Percentiles rank a stretch among this genome's conserved stretches.
These are phyloP conservation scores for Opisthocomus hoazin DNA, from an alignment of 2,113 vertebrate genomes.

Conservation along the genomic window DNA sequence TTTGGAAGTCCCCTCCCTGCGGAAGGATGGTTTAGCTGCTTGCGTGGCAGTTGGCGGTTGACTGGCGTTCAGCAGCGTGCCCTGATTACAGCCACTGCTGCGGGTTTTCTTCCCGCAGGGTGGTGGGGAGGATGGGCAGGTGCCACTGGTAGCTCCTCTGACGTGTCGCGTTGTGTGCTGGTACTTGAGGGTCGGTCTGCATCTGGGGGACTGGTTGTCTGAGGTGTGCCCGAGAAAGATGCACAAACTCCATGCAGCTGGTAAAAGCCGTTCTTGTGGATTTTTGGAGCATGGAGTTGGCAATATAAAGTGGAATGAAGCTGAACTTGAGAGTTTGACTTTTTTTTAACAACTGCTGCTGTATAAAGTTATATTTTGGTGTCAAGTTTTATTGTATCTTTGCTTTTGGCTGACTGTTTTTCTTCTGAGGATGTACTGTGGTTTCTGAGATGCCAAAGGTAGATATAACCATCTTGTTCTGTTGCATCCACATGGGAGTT, in stretches of 20 bases:
- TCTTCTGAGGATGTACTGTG: background rate
- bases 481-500: background rate
- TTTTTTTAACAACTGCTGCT: background rate
- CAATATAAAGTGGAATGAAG: background rate
- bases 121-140: background rate
- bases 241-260: accelerated
- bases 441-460: background rate
- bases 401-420: background rate
- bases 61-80: background rate
- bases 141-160: background rate
- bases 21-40: background rate
- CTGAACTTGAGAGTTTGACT: background rate
- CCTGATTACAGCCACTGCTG: background rate
- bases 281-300: background rate
- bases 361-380: background rate
- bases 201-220: background rate
- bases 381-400: background rate
- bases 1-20: background rate
- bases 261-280: background rate
- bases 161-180: accelerated
- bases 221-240: background rate
- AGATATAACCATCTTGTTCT: background rate
- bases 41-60: background rate
- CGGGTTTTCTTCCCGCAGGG: background rate
- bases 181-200: background rate